Evolutionary conservation across 92 coral and sea anemone species (phyloP).

Genomic region (Phenganax subtilis): DNA sequence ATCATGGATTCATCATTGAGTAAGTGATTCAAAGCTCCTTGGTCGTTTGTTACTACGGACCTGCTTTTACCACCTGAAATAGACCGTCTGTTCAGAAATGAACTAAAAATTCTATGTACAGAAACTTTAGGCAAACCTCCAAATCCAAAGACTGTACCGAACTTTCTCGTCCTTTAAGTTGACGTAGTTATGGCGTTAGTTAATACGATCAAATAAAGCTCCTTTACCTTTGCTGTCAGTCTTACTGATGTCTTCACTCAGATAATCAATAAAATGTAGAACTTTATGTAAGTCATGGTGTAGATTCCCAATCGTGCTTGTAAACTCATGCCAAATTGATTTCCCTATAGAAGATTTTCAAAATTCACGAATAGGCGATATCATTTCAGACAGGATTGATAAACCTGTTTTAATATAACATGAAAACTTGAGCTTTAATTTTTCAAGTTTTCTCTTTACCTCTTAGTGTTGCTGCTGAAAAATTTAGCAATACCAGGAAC

Average conservation of each 20-base stretch:
- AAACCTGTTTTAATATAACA: too few species aligned
- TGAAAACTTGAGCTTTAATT: too few species aligned
- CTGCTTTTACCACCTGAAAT: conserved; percentile 19
- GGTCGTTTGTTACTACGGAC: conserved; percentile 10
- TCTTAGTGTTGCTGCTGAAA: too few species aligned
- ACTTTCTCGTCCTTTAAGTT: too few species aligned
- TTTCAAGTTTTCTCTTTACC: too few species aligned
- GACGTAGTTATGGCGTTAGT: background rate
- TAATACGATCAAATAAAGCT: background rate
- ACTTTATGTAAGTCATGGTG: conserved; percentile 18
- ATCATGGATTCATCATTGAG: conserved; percentile 28
- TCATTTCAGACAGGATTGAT: too few species aligned
- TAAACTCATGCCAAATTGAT: background rate
- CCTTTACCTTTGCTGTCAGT: background rate
- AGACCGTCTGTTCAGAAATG: background rate
- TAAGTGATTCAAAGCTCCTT: background rate
- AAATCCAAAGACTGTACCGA: background rate
- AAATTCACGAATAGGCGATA: background rate
- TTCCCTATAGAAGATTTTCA: background rate
- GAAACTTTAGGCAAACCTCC: background rate
- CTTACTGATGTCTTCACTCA: background rate
- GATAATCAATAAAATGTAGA: conserved; percentile 15
- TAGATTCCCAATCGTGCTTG: conserved; percentile 4
- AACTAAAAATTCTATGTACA: background rate
- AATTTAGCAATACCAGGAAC: too few species aligned